phyloP scores from a whole-genome alignment of 2,113 vertebrate species.

The Furnarius figulus region DNA sequence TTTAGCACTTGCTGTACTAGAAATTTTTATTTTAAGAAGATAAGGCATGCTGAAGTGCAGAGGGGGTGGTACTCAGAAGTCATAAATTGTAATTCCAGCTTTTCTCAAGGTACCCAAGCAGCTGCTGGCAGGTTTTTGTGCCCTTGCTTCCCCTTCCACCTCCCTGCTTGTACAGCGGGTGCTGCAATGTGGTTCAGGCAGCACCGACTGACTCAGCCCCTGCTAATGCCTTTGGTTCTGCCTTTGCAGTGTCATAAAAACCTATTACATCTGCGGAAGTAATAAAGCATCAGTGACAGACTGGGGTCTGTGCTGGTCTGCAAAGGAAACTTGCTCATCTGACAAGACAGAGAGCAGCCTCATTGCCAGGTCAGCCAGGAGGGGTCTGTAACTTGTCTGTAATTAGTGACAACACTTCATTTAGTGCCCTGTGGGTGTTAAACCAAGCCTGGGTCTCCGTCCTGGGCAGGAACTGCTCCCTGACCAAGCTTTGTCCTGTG shows the following conservation, averaged over 20 bases:
- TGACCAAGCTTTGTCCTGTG: background rate
- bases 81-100: background rate
- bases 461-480: background rate
- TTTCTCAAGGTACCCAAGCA: background rate
- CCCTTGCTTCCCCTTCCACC: background rate
- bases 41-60: background rate
- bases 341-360: background rate
- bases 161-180: background rate
- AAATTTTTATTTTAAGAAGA: background rate
- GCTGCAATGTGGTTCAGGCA: background rate
- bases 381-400: background rate
- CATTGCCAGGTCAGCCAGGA: background rate
- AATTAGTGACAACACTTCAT: background rate
- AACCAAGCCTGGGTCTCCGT: background rate
- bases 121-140: background rate
- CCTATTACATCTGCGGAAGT: background rate
- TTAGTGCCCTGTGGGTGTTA: background rate
- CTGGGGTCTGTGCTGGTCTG: background rate
- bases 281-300: background rate
- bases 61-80: accelerated
- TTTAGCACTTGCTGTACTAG: background rate
- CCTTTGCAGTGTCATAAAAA: background rate
- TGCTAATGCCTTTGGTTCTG: background rate
- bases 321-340: background rate
- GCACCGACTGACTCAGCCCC: background rate